Percentiles rank a stretch among this genome's conserved stretches.
These are phyloP conservation scores for Sebastes taczanowskii DNA, from an alignment of 2,797 vertebrate species.

Conservation along the genomic window DNA sequence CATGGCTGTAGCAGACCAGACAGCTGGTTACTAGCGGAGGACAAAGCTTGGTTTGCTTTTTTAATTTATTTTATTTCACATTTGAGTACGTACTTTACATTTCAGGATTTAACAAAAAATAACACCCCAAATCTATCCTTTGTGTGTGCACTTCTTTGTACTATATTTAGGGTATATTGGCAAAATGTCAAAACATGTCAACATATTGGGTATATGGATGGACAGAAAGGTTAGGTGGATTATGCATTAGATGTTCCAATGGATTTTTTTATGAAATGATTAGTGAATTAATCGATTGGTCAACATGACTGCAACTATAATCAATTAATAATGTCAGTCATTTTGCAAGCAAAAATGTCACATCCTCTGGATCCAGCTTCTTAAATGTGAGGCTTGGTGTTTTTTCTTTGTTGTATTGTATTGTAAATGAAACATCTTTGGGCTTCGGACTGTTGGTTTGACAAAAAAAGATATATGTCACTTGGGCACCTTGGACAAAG, in stretches of 20 bases:
- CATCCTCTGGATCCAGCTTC: background rate
- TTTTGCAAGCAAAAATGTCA: background rate
- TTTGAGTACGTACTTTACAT: background rate
- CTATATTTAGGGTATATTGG: background rate
- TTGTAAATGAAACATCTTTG: background rate
- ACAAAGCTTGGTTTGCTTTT: background rate
- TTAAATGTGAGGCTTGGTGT: background rate
- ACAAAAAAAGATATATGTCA: background rate
- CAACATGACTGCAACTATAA: too few species aligned
- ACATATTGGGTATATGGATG: background rate
- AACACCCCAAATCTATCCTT: background rate
- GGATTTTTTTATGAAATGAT: background rate
- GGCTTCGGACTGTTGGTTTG: accelerated
- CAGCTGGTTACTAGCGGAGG: background rate
- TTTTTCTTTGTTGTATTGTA: background rate
- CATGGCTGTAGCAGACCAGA: background rate
- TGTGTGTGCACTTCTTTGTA: background rate
- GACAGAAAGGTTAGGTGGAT: background rate
- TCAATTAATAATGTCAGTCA: background rate
- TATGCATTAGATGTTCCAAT: background rate
- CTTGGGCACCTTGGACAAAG: background rate
- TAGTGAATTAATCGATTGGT: background rate
- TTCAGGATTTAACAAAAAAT: background rate
- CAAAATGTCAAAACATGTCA: background rate
- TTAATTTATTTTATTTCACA: background rate